phyloP scores from a whole-genome alignment of 2,888 invertebrate genomes.

The Xiphydria camelus region DNA sequence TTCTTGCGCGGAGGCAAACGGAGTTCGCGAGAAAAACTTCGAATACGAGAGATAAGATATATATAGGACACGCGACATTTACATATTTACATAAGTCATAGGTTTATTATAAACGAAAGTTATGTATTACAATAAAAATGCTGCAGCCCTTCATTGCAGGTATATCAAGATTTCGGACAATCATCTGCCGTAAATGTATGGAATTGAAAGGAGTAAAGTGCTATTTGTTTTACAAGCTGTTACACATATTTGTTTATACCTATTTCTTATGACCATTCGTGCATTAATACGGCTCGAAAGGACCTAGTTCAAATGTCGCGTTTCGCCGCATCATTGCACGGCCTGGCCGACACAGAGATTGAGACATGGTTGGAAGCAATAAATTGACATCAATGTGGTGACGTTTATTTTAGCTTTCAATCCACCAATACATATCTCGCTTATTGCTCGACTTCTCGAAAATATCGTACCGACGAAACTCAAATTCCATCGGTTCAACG shows the following conservation, averaged over 20 bases:
- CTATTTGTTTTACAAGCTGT: constrained; percentile 29
- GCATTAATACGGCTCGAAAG: too few relatives aligned
- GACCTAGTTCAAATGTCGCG: not conserved
- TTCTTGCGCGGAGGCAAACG: too few relatives aligned
- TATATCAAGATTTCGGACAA: constrained; percentile 5
- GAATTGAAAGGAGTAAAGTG: constrained; percentile 27
- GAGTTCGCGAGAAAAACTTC: too few relatives aligned
- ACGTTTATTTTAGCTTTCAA: too few relatives aligned
- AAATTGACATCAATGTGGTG: too few relatives aligned
- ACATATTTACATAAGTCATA: constrained; percentile 27
- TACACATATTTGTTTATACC: not conserved
- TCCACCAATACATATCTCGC: too few relatives aligned
- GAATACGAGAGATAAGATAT: too few relatives aligned
- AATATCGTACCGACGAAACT: too few relatives aligned
- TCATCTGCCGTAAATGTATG: constrained; percentile 24
- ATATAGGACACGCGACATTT: constrained; percentile 17
- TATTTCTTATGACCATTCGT: too few relatives aligned
- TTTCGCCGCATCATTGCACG: constrained; percentile 3
- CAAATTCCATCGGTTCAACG: too few relatives aligned
- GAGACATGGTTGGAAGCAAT: constrained; percentile 23
- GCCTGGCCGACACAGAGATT: constrained; percentile 8
- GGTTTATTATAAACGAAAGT: constrained; percentile 21
- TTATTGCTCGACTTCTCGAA: too few relatives aligned
- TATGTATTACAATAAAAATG: constrained; percentile 7
- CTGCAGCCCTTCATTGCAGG: not conserved